Evolutionary conservation across 1,140 invertebrate genomes (phyloP).

Genomic region (Chionoecetes opilio): DNA sequence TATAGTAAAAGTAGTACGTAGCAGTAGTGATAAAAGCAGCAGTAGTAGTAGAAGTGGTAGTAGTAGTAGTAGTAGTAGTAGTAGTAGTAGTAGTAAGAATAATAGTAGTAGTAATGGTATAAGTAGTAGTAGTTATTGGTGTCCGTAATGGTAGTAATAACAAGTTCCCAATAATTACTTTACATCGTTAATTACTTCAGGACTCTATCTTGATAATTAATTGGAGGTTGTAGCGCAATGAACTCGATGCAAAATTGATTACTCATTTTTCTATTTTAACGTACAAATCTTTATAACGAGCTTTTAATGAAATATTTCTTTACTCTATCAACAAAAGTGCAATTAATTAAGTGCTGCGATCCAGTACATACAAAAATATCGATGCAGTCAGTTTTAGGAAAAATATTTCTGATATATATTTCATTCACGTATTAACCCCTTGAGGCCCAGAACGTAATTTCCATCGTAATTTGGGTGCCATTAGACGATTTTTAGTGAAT

Average conservation of each 20-base stretch:
- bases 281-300: background rate
- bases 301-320: background rate
- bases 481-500: too few relatives aligned
- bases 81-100: background rate
- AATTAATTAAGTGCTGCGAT: background rate
- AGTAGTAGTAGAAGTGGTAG: background rate
- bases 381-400: background rate
- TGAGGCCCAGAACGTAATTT: too few relatives aligned
- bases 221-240: background rate
- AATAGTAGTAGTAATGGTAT: background rate
- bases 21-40: background rate
- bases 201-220: too few relatives aligned
- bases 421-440: too few relatives aligned
- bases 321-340: background rate
- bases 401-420: background rate
- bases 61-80: background rate
- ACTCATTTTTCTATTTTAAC: background rate
- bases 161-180: background rate
- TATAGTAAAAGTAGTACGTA: too few relatives aligned
- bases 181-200: background rate
- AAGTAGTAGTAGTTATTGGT: background rate
- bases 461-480: too few relatives aligned
- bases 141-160: too few relatives aligned
- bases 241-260: background rate
- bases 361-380: background rate